Evolutionary conservation across 2,888 invertebrate genomes (phyloP), one percentile per base, ranked within the genome.

Genomic region (Leistus spinibarbis): DNA sequence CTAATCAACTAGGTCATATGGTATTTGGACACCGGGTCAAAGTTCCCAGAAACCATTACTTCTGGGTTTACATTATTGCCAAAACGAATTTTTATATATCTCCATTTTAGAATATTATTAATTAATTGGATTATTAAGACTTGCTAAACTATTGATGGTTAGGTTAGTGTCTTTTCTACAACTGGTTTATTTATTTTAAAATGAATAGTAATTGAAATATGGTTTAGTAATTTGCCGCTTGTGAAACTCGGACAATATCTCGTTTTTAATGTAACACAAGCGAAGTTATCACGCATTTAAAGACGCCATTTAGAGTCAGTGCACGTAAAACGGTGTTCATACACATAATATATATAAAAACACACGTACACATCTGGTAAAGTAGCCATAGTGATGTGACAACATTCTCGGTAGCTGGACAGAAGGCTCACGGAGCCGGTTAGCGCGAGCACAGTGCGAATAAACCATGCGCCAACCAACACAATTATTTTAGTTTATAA

Each of bases 11-110:
- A 69, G 69, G 27, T 17, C 69, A 57, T 60, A 23, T 57, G 69
- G 24, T 53, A 24, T 24, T 69, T 27, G 57, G 22, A 40, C 40
- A 40, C n/a, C 23, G 60, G 69, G 69, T 69, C 69, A 69, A 69
- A 69, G 69, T 69, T 69, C 69, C 54, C 13, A 20, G 57, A 19
- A 57, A 57, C 9, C 2, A 57, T 19, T n/a, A 40, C 40, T n/a
- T n/a, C n/a, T n/a, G n/a, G n/a, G 10, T 53, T 53, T 10, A 53
- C 53, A 53, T 53, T 53, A 10, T 53, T 53, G 9, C n/a, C n/a
- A n/a, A n/a, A n/a, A 53, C 53, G 53, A 53, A 53, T 53, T 53
- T 7, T 53, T 53, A 53, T 53, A 9, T 10, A 53, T 10, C 10
- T 10, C 7, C 53, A n/a, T n/a, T n/a, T n/a, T n/a, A n/a, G n/a